Evolutionary conservation across 2,113 vertebrate genomes (phyloP).

Genomic region (Noturus placidus): DNA sequence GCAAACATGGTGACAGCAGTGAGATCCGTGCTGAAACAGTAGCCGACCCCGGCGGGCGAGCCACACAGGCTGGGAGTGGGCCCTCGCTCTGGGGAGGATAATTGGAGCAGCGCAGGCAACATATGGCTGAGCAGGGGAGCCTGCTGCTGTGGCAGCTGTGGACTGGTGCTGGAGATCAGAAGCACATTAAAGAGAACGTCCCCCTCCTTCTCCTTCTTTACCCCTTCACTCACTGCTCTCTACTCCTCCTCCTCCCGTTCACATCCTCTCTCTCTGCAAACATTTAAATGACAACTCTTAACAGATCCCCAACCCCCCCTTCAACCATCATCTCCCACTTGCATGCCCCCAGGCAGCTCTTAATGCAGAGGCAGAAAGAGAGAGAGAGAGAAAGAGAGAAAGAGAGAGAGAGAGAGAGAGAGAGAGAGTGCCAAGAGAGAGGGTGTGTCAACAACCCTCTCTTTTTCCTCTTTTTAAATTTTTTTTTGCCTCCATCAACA

Average conservation of each 20-base stretch:
- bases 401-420: conserved; percentile 36
- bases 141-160: conserved; percentile 92
- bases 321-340: conserved; percentile 55
- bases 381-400: conserved; percentile 33
- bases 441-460: conserved; percentile 57
- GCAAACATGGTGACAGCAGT: conserved; percentile 69
- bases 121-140: conserved; percentile 87
- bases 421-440: conserved; percentile 42
- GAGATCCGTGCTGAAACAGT: conserved; percentile 74
- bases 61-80: conserved; percentile 61
- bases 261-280: conserved; percentile 62
- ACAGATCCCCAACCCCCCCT: conserved; percentile 59
- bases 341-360: conserved; percentile 65
- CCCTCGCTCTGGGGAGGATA: conserved; percentile 75
- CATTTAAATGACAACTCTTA: conserved; percentile 72
- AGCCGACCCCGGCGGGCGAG: conserved; percentile 64
- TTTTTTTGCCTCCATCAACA: background rate
- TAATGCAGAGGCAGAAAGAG: conserved; percentile 69
- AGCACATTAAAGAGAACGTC: conserved; percentile 71
- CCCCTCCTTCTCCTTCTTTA: conserved; percentile 59
- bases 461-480: background rate
- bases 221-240: conserved; percentile 64
- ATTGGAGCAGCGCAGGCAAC: conserved; percentile 84
- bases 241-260: conserved; percentile 60
- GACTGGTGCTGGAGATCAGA: conserved; percentile 81